These are phyloP conservation scores for Apamea epomidion DNA, from an alignment of 2,888 invertebrate genomes.

Conservation along the genomic window DNA sequence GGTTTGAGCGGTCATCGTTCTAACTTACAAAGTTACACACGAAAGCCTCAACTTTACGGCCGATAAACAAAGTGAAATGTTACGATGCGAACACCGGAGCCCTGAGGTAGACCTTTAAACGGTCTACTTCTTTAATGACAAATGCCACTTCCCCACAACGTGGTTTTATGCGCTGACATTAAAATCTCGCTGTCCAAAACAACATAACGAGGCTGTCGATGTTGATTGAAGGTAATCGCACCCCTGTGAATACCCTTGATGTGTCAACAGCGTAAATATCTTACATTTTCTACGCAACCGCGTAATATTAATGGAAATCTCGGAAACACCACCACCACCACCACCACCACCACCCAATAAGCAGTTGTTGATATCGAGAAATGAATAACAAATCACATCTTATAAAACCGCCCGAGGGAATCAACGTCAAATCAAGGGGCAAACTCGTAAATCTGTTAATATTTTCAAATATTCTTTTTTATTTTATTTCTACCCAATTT, in stretches of 20 bases:
- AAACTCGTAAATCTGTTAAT: slow-evolving; percentile 70
- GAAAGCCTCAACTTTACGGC: slow-evolving; percentile 67
- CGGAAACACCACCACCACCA: background rate
- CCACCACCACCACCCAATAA: slow-evolving; percentile 21
- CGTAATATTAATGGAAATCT: slow-evolving; percentile 7
- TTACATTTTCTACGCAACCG: slow-evolving; percentile 2
- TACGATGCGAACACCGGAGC: slow-evolving; percentile 44
- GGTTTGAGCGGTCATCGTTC: slow-evolving; percentile 67
- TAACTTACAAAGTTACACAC: slow-evolving; percentile 71
- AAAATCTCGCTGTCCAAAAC: slow-evolving; percentile 27
- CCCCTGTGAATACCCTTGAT: slow-evolving; percentile 17
- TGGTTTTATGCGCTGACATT: slow-evolving; percentile 33
- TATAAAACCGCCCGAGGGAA: slow-evolving; percentile 45
- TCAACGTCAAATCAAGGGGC: slow-evolving; percentile 47
- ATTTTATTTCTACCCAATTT: slow-evolving; percentile 72
- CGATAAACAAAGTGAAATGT: slow-evolving; percentile 62
- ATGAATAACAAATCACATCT: slow-evolving; percentile 56
- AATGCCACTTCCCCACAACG: slow-evolving; percentile 43
- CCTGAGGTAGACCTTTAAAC: slow-evolving; percentile 35
- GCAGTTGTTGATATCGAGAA: slow-evolving; percentile 50
- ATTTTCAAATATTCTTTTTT: slow-evolving; percentile 70
- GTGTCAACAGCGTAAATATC: slow-evolving; percentile 4
- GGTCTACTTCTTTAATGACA: slow-evolving; percentile 52
- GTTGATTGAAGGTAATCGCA: slow-evolving; percentile 34
- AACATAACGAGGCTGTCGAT: slow-evolving; percentile 15